phyloP scores from a whole-genome alignment of 2,797 vertebrate species.

The Semotilus atromaculatus region DNA sequence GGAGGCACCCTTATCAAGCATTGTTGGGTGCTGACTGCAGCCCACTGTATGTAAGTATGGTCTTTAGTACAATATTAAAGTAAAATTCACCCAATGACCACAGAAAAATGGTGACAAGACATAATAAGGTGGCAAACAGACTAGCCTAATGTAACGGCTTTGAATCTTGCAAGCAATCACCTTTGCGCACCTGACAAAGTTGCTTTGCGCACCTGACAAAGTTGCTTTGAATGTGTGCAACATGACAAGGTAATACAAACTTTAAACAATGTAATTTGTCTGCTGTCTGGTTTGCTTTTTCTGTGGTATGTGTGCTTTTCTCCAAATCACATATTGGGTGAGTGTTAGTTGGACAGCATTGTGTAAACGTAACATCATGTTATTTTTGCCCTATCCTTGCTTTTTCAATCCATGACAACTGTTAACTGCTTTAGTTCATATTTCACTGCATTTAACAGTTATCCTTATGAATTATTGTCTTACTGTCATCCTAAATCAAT shows the following conservation, averaged over 20 bases:
- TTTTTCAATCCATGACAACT: background rate
- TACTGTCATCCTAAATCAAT: background rate
- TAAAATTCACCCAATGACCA: background rate
- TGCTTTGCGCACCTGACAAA: background rate
- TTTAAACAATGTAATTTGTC: background rate
- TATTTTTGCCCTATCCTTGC: background rate
- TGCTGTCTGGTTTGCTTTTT: background rate
- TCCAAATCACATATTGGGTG: background rate
- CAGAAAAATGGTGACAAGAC: background rate
- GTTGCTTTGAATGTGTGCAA: background rate
- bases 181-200: background rate
- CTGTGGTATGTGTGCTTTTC: background rate
- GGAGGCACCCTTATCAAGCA: slow-evolving; percentile 88
- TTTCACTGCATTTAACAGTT: background rate
- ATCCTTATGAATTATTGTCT: background rate
- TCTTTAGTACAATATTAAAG: background rate
- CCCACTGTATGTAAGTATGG: slow-evolving; percentile 85
- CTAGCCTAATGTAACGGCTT: background rate
- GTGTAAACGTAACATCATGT: background rate
- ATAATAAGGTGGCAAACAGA: background rate
- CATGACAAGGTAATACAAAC: background rate
- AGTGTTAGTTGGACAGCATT: background rate
- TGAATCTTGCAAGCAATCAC: background rate
- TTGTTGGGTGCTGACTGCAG: slow-evolving; percentile 96
- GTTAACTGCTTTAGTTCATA: background rate